phyloP scores from a whole-genome alignment of 2,888 invertebrate genomes.

The Mylabris sibirica region DNA sequence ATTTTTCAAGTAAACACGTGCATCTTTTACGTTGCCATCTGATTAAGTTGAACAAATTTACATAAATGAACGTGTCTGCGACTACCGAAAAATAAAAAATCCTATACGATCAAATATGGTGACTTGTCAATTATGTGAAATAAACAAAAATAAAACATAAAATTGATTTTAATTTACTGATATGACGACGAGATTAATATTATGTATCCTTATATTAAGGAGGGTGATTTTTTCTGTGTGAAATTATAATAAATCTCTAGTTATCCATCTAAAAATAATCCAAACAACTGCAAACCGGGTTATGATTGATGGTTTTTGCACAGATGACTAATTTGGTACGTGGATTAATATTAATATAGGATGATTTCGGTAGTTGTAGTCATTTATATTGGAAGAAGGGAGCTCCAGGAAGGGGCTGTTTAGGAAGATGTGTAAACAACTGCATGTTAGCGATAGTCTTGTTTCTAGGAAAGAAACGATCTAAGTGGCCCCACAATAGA shows the following conservation, averaged over 20 bases:
- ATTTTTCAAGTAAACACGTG: slow-evolving; percentile 32
- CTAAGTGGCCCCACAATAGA: slow-evolving; percentile 31
- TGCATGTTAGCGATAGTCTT: slow-evolving; percentile 32
- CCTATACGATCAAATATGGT: slow-evolving; percentile 27
- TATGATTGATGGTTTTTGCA: slow-evolving; percentile 35
- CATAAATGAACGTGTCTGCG: not conserved
- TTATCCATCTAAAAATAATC: slow-evolving; percentile 24
- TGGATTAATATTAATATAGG: slow-evolving; percentile 40
- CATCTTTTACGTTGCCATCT: slow-evolving; percentile 25
- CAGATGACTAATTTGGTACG: slow-evolving; percentile 42
- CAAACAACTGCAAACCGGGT: slow-evolving; percentile 20
- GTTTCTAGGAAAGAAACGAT: not conserved
- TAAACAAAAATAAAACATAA: slow-evolving; percentile 20
- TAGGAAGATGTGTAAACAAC: slow-evolving; percentile 28
- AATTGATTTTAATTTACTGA: not conserved
- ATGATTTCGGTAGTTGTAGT: slow-evolving; percentile 35
- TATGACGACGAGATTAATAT: not conserved
- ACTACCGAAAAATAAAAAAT: not conserved
- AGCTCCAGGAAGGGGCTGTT: slow-evolving; percentile 22
- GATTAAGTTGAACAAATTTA: slow-evolving; percentile 32
- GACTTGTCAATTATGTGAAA: slow-evolving; percentile 31
- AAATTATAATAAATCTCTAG: not conserved
- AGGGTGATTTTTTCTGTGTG: not conserved
- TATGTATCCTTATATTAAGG: not conserved
- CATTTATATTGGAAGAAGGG: slow-evolving; percentile 14